Percentiles rank a stretch among this genome's conserved stretches.
phyloP scores from a whole-genome alignment of 2,888 invertebrate species.

The Thysanoteuthis rhombus region DNA sequence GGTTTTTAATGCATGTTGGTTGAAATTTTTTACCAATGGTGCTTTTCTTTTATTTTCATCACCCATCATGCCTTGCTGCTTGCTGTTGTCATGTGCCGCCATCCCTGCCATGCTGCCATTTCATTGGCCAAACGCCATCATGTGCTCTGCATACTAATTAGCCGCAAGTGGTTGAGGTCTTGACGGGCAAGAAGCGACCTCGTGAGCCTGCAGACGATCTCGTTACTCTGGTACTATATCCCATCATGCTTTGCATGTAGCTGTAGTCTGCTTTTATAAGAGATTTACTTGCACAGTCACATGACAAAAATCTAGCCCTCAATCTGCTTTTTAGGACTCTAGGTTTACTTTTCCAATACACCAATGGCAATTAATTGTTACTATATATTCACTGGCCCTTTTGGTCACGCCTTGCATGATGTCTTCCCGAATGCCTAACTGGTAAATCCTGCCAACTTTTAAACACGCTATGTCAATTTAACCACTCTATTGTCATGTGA shows the following conservation, averaged over 20 bases:
- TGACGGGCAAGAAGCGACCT: slow-evolving; percentile 96
- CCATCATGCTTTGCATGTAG: slow-evolving; percentile 67
- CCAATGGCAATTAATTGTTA: slow-evolving; percentile 12
- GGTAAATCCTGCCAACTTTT: slow-evolving; percentile 22
- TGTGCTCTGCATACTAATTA: slow-evolving; percentile 68
- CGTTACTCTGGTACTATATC: slow-evolving; percentile 85
- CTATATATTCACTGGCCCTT: not conserved
- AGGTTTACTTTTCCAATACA: slow-evolving; percentile 16
- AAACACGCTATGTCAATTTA: slow-evolving; percentile 25
- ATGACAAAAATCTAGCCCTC: slow-evolving; percentile 53
- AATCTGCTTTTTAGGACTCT: slow-evolving; percentile 35
- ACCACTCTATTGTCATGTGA: slow-evolving; percentile 56
- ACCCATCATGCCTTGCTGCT: slow-evolving; percentile 69
- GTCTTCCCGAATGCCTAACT: slow-evolving; percentile 31
- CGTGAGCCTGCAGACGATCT: slow-evolving; percentile 85
- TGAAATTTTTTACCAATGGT: slow-evolving; percentile 63
- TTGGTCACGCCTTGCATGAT: slow-evolving; percentile 31
- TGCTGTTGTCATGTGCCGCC: slow-evolving; percentile 70
- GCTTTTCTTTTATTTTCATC: slow-evolving; percentile 67
- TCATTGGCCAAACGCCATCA: slow-evolving; percentile 65
- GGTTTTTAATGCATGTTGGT: slow-evolving; percentile 57
- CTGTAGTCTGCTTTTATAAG: slow-evolving; percentile 61
- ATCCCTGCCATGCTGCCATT: slow-evolving; percentile 67
- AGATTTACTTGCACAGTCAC: slow-evolving; percentile 66
- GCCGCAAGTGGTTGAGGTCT: slow-evolving; percentile 69